A percentile compares a stretch with the other conserved stretches of the same genome.
Conservation (phyloP, 2,113 vertebrate genomes). For the Entomyzon cyanotis region DNA sequence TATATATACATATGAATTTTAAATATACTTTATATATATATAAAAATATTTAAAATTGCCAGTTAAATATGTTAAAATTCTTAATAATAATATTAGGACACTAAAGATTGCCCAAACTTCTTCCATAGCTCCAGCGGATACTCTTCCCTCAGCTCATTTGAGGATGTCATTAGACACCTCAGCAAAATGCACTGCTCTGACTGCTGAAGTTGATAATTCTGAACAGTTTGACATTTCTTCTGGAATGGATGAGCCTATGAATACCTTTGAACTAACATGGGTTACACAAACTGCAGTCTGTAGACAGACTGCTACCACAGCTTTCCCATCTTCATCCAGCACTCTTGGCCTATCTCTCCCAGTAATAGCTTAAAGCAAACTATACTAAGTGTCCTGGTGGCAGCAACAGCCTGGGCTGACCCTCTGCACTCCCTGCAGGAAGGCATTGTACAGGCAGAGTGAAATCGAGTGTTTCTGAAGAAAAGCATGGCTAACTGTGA, state of each 20-base stretch:
- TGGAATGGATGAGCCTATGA: not conserved
- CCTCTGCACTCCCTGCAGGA: not conserved
- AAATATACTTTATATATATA: not conserved
- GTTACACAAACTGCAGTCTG: not conserved
- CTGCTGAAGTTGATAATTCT: not conserved
- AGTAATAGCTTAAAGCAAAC: not conserved
- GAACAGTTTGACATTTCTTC: not conserved
- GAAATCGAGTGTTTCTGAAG: not conserved
- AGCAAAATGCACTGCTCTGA: not conserved
- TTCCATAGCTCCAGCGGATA: not conserved
- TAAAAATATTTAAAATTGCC: not conserved
- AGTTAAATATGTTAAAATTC: not conserved
- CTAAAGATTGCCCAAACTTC: not conserved
- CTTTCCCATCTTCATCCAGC: not conserved
- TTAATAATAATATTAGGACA: not conserved
- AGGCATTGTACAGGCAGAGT: accelerated
- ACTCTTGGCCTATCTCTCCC: not conserved
- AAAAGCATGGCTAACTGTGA: not conserved
- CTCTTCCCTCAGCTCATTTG: not conserved
- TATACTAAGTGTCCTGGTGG: not conserved
- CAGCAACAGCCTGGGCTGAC: not conserved
- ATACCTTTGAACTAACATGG: not conserved
- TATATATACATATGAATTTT: too few relatives aligned
- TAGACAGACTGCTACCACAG: not conserved
- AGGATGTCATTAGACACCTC: constrained; percentile 13